Evolutionary conservation across 2,888 invertebrate species (phyloP).

Genomic region (Iselma pallidipennis): DNA sequence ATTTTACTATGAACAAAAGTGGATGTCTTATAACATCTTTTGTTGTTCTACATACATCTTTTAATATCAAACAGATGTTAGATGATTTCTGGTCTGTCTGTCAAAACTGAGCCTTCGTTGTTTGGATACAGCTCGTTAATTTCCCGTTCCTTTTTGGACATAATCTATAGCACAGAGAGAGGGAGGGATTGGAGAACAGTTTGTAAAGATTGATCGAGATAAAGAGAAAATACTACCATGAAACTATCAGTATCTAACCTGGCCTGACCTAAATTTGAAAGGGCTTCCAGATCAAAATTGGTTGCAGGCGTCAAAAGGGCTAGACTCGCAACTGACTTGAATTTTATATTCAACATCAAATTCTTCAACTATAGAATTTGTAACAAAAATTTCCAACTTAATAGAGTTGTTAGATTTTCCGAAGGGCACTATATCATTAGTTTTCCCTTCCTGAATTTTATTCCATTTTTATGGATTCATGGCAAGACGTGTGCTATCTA

Average conservation of each 20-base stretch:
- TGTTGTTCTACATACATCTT: slow-evolving; percentile 18
- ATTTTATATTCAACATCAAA: no score
- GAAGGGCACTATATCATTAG: background rate
- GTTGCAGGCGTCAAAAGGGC: no score
- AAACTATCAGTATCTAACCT: no score
- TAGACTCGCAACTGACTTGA: no score
- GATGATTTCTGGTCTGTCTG: background rate
- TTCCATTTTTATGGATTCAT: background rate
- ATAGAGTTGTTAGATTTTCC: no score
- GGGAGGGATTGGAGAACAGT: no score
- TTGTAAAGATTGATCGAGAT: no score
- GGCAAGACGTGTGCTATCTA: background rate
- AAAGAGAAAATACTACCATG: no score
- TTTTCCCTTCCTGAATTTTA: background rate
- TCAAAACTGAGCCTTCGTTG: background rate
- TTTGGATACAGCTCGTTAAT: background rate
- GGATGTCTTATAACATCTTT: slow-evolving; percentile 20
- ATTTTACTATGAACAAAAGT: slow-evolving; percentile 9
- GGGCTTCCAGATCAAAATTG: no score
- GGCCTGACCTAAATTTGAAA: no score
- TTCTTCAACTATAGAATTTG: no score
- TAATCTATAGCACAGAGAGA: background rate
- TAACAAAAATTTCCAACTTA: no score
- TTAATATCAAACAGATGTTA: slow-evolving; percentile 24
- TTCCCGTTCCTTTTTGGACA: background rate